Evolutionary conservation across 2,113 vertebrate species (phyloP).

Genomic region (Halcyon malimbica): DNA sequence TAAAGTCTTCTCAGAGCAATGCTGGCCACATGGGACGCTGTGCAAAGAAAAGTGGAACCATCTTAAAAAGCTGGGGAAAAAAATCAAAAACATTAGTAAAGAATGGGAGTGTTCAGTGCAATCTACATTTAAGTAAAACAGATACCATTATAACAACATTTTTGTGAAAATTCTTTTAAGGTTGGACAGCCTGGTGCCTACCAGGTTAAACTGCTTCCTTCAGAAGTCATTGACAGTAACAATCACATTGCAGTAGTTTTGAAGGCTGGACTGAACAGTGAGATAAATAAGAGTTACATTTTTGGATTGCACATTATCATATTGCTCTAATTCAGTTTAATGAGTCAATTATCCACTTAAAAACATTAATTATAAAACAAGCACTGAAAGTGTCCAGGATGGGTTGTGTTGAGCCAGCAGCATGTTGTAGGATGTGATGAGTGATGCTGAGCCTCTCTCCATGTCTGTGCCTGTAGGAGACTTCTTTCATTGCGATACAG

Average conservation of each 20-base stretch:
- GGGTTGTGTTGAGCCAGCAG: not conserved
- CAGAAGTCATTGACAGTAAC: not conserved
- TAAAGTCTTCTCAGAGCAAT: not conserved
- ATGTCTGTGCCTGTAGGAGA: not conserved
- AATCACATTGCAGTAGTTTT: not conserved
- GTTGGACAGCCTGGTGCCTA: not conserved
- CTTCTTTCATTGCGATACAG: not conserved
- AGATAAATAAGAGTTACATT: not conserved
- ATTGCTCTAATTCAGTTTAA: conserved; percentile 10
- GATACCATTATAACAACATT: not conserved
- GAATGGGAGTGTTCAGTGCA: not conserved
- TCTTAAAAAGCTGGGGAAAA: not conserved
- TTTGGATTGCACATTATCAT: not conserved
- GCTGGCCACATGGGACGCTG: not conserved
- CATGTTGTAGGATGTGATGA: not conserved
- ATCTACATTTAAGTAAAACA: not conserved
- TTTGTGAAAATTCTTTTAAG: too few relatives aligned
- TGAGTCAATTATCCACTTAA: conserved; percentile 9
- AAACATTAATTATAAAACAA: conserved; percentile 25
- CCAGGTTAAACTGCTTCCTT: not conserved
- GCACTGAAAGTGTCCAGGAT: not conserved
- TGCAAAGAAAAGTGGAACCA: not conserved
- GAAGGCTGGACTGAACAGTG: not conserved
- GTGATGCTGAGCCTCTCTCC: not conserved
- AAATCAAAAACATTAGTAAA: not conserved